Conservation (phyloP, 2,888 invertebrate species). For the Latrodectus hesperus region DNA sequence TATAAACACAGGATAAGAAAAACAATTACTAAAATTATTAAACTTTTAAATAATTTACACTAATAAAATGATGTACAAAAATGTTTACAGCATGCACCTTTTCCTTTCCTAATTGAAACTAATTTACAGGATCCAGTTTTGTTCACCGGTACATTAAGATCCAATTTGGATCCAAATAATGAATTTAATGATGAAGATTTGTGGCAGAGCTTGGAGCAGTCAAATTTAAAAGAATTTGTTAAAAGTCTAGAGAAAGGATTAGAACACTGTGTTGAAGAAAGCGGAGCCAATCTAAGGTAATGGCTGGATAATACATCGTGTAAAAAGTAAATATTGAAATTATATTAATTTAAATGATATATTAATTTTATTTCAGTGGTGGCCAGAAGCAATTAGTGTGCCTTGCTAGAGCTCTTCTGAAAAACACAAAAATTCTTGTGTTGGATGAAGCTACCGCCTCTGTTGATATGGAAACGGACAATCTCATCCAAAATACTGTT, state of each 20-base stretch:
- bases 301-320: not conserved
- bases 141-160: slow-evolving; percentile 25
- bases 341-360: not conserved
- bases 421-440: slow-evolving; percentile 75
- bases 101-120: too few species aligned
- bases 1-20: too few species aligned
- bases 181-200: slow-evolving; percentile 14
- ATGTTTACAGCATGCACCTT: too few species aligned
- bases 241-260: slow-evolving; percentile 1
- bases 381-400: slow-evolving; percentile 74
- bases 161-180: slow-evolving; percentile 25
- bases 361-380: slow-evolving; percentile 72
- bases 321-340: not conserved
- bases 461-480: slow-evolving; percentile 75
- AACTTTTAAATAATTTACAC: too few species aligned
- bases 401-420: slow-evolving; percentile 74
- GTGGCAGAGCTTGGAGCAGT: slow-evolving; percentile 11
- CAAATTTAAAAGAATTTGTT: slow-evolving; percentile 12
- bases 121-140: slow-evolving; percentile 19
- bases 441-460: slow-evolving; percentile 77
- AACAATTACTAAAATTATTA: too few species aligned
- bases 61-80: too few species aligned
- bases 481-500: slow-evolving; percentile 75
- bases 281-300: slow-evolving; percentile 15
- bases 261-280: slow-evolving; percentile 13